These are phyloP conservation scores for Gonocerus acuteangulatus DNA, from an alignment of 2,888 invertebrate species.

Conservation along the genomic window DNA sequence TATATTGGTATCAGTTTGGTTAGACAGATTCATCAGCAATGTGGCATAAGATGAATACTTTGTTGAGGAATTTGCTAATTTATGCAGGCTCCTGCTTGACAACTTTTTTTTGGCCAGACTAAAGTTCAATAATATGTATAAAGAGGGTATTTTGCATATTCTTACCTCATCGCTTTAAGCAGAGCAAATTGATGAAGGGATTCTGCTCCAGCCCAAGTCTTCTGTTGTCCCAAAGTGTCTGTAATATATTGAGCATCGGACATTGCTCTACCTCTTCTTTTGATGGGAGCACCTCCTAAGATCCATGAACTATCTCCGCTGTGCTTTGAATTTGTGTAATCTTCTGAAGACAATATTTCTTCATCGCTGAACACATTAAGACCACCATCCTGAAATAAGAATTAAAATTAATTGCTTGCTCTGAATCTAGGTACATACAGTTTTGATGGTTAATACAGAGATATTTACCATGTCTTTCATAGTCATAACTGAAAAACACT, in stretches of 20 bases:
- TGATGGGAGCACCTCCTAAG: conserved; percentile 3
- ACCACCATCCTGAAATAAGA: conserved; percentile 41
- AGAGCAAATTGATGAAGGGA: conserved; percentile 37
- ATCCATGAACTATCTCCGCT: conserved; percentile 43
- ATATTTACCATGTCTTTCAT: too few species aligned
- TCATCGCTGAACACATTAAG: conserved; percentile 65
- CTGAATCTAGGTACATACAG: too few species aligned
- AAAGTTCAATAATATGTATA: too few species aligned
- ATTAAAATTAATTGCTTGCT: neutral
- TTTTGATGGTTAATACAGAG: too few species aligned
- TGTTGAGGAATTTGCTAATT: too few species aligned
- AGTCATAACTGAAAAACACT: too few species aligned
- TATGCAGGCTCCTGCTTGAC: too few species aligned
- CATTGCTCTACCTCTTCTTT: conserved; percentile 22
- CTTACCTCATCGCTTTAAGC: conserved; percentile 30
- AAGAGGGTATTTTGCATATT: too few species aligned
- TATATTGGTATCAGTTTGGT: too few species aligned
- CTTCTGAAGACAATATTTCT: conserved; percentile 64
- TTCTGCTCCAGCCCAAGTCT: conserved; percentile 62
- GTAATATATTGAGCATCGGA: conserved; percentile 41
- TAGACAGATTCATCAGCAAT: too few species aligned
- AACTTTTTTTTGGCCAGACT: too few species aligned
- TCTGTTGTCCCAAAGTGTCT: conserved; percentile 44
- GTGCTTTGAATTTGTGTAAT: conserved; percentile 46
- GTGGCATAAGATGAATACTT: too few species aligned